Conservation (phyloP, 2,797 vertebrate species). For the Xyrichtys novacula region DNA sequence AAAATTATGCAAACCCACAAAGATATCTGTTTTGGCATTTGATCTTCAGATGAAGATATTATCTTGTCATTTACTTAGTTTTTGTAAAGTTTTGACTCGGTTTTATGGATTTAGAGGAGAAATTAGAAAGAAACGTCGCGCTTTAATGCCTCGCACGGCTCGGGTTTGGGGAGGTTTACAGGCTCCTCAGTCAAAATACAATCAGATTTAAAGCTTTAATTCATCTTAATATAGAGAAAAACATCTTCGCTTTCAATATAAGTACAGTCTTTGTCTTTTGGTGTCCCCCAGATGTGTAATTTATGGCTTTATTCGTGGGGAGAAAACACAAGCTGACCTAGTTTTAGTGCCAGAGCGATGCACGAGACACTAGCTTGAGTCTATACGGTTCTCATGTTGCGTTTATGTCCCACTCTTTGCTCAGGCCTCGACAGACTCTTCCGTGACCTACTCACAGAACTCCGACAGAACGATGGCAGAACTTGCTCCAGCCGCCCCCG, state of each 20-base stretch:
- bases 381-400: constrained; percentile 54
- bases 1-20: accelerated
- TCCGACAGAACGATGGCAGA: neutral
- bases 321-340: constrained; percentile 48
- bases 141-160: neutral
- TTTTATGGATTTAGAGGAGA: constrained; percentile 7
- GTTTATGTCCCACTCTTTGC: constrained; percentile 15
- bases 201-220: accelerated
- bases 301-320: accelerated
- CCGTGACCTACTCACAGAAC: accelerated
- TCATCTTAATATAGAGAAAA: accelerated
- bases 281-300: neutral
- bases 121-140: constrained; percentile 4
- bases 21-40: accelerated
- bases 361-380: constrained; percentile 32
- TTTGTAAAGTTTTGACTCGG: accelerated
- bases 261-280: accelerated
- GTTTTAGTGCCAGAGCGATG: too few species aligned
- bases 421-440: accelerated
- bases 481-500: neutral
- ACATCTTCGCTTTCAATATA: accelerated
- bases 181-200: accelerated
- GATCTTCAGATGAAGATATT: neutral
- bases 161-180: neutral
- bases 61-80: accelerated